Conservation (phyloP, 2,113 vertebrate genomes). For the Galbula dea region DNA sequence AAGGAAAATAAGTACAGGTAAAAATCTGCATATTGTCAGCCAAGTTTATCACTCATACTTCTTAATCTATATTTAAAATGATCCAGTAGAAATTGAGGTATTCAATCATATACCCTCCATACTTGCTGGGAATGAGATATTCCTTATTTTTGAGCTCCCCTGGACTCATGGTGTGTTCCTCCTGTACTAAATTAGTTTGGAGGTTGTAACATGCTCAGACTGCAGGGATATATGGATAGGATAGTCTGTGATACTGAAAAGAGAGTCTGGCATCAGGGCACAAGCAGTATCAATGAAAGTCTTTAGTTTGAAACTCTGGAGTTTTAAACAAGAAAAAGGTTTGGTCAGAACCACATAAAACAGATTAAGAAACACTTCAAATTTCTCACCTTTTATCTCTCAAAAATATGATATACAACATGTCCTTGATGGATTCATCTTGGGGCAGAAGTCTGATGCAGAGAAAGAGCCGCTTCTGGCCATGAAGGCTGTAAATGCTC, state of each 20-base stretch:
- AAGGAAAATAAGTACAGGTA: not conserved
- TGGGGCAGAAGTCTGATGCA: not conserved
- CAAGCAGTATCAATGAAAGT: not conserved
- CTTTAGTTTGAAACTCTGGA: not conserved
- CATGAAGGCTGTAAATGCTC: not conserved
- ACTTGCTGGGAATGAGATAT: not conserved
- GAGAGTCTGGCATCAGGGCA: not conserved
- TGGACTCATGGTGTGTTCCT: not conserved
- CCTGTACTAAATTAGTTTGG: not conserved
- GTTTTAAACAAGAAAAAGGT: not conserved
- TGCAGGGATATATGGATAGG: not conserved
- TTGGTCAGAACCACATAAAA: not conserved
- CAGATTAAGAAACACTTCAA: not conserved
- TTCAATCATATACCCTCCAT: not conserved
- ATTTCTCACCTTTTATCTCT: not conserved
- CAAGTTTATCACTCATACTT: not conserved
- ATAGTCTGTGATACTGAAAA: not conserved
- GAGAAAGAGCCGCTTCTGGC: not conserved
- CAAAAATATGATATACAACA: not conserved
- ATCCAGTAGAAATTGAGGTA: not conserved
- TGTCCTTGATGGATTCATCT: not conserved
- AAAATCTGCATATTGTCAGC: not conserved
- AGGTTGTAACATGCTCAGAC: not conserved
- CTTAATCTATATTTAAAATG: not conserved
- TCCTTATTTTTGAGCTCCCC: not conserved